These are phyloP conservation scores for Zootermopsis nevadensis DNA, from an alignment of 2,888 invertebrate species.

Conservation along the genomic window DNA sequence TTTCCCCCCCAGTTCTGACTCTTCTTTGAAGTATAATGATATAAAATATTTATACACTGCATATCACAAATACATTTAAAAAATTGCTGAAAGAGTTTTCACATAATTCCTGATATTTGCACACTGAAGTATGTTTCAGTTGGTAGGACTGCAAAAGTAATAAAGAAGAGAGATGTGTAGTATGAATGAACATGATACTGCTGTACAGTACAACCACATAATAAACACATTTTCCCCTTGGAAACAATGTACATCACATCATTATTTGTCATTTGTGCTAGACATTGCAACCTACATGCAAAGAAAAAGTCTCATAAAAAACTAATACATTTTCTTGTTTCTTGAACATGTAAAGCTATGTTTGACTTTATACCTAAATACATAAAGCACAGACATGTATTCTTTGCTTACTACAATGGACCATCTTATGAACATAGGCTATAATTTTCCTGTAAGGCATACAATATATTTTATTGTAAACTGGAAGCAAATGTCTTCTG, in stretches of 20 bases:
- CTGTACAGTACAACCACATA: not conserved
- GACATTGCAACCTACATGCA: not conserved
- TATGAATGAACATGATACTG: conserved; percentile 3
- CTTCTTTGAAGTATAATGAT: conserved; percentile 27
- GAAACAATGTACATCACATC: not conserved
- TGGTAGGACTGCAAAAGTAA: not conserved
- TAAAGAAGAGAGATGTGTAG: conserved; percentile 9
- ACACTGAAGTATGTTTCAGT: not conserved
- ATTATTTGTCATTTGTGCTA: conserved; percentile 17
- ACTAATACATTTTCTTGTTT: conserved; percentile 7
- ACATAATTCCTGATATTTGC: conserved; percentile 16
- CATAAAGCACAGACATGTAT: conserved; percentile 32
- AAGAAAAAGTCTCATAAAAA: conserved; percentile 20
- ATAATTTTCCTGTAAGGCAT: conserved; percentile 36
- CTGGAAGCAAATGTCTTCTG: conserved; percentile 28
- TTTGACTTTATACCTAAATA: conserved; percentile 28
- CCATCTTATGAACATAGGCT: conserved; percentile 22
- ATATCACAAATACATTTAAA: conserved; percentile 29
- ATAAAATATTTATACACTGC: conserved; percentile 34
- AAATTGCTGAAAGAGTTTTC: conserved; percentile 12
- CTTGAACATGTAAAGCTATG: conserved; percentile 38
- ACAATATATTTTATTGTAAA: conserved; percentile 37
- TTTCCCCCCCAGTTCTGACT: conserved; percentile 15
- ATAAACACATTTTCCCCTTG: not conserved
- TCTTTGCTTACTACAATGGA: conserved; percentile 31